Percentiles rank a stretch among this genome's conserved stretches.
Conservation (phyloP, 2,888 invertebrate species). For the Meiosimyza decipiens region DNA sequence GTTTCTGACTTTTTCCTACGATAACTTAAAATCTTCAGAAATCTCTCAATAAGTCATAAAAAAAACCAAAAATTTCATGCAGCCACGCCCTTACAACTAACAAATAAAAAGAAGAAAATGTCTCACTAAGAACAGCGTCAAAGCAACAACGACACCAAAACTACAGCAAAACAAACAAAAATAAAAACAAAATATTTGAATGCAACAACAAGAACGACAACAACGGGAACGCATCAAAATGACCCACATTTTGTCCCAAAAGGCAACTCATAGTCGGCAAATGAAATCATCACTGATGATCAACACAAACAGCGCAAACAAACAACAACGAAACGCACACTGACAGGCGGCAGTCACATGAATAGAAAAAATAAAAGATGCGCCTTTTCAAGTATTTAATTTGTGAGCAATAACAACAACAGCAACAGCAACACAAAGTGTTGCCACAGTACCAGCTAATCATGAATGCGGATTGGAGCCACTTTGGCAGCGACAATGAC, state of each 20-base stretch:
- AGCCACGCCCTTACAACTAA: no score
- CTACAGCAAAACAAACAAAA: neutral
- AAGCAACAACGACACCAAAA: neutral
- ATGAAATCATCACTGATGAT: constrained; percentile 45
- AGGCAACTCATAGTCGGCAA: constrained; percentile 57
- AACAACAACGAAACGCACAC: neutral
- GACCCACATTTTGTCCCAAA: constrained; percentile 41
- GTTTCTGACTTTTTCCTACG: no score
- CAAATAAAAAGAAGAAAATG: no score
- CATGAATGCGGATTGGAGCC: neutral
- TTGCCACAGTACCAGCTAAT: neutral
- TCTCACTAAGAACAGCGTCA: neutral
- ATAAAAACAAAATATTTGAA: neutral
- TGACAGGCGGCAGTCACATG: neutral
- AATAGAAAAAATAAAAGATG: neutral
- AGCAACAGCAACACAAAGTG: neutral
- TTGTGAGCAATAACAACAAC: constrained; percentile 5
- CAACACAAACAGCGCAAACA: neutral
- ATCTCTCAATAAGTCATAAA: no score
- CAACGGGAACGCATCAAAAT: neutral
- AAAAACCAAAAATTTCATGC: no score
- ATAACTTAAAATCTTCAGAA: no score
- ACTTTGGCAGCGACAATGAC: constrained; percentile 6
- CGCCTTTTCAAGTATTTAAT: constrained; percentile 14
- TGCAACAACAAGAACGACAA: no score